Percentiles rank a stretch among this genome's conserved stretches.
Evolutionary conservation across 2,888 invertebrate genomes (phyloP).

Genomic region (Xestobium rufovillosum): DNA sequence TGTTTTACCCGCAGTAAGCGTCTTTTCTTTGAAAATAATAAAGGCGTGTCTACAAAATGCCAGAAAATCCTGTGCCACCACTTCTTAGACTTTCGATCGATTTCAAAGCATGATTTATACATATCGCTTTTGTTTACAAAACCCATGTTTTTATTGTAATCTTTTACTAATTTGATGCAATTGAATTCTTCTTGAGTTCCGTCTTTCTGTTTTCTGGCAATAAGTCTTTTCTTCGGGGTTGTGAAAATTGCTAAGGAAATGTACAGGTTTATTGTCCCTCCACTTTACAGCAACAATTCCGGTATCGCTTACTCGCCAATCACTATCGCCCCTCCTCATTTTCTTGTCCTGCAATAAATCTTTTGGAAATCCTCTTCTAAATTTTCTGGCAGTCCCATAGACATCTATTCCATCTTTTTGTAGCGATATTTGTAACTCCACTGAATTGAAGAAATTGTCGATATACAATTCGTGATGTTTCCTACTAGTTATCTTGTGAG

Average conservation of each 20-base stretch:
- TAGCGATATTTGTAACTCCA: constrained; percentile 19
- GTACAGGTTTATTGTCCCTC: constrained; percentile 23
- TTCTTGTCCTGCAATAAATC: constrained; percentile 19
- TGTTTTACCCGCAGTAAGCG: no score
- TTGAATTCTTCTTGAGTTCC: constrained; percentile 19
- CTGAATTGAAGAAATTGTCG: constrained; percentile 26
- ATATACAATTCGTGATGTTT: constrained; percentile 23
- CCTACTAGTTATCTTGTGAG: constrained; percentile 11
- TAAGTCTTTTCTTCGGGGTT: no score
- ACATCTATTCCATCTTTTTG: constrained; percentile 19
- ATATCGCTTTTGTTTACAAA: constrained; percentile 31
- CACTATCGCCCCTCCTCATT: constrained; percentile 21
- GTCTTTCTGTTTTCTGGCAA: constrained; percentile 24
- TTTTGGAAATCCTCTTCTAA: constrained; percentile 19
- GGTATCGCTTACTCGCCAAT: constrained; percentile 20
- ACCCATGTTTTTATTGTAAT: constrained; percentile 31
- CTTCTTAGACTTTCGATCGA: constrained; percentile 30
- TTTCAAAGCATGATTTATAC: constrained; percentile 28
- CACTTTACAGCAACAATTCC: constrained; percentile 22
- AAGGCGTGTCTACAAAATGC: constrained; percentile 27
- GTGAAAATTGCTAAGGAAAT: no score
- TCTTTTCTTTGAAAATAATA: no score
- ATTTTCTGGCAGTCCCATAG: constrained; percentile 22
- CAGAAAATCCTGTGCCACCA: constrained; percentile 34
- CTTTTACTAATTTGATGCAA: constrained; percentile 25